Conservation (phyloP, 2,113 vertebrate species). For the Pygathrix nemaeus region DNA sequence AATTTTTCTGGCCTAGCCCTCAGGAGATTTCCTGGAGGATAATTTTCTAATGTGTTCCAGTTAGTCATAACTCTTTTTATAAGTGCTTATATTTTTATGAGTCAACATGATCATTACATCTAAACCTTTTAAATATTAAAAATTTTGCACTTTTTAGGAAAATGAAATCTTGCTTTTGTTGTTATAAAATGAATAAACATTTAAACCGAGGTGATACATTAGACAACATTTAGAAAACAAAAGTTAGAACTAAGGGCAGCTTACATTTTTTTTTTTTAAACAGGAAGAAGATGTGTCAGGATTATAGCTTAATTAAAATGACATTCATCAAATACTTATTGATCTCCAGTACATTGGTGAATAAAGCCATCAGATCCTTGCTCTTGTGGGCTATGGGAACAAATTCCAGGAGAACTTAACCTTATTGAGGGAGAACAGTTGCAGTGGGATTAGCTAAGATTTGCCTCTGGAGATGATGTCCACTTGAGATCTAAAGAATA, state of each 20-base stretch:
- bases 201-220: slow-evolving; percentile 14
- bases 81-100: slow-evolving; percentile 37
- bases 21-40: neutral
- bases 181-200: slow-evolving; percentile 25
- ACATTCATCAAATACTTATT: neutral
- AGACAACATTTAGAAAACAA: slow-evolving; percentile 32
- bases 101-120: neutral
- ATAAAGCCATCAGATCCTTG: neutral
- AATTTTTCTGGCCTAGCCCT: neutral
- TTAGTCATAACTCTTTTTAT: neutral
- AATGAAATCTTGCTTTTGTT: slow-evolving; percentile 16
- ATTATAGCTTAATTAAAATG: neutral
- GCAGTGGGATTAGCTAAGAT: neutral
- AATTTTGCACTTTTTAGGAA: neutral
- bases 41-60: slow-evolving; percentile 15
- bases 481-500: neutral
- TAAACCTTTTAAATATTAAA: slow-evolving; percentile 29
- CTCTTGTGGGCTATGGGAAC: neutral
- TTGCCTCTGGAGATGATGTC: neutral
- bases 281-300: neutral
- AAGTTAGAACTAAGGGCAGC: neutral
- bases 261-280: neutral
- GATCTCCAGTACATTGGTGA: neutral
- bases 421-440: neutral
- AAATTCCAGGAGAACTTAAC: neutral